phyloP scores from a whole-genome alignment of 2,113 vertebrate genomes.

The Tenrec ecaudatus region DNA sequence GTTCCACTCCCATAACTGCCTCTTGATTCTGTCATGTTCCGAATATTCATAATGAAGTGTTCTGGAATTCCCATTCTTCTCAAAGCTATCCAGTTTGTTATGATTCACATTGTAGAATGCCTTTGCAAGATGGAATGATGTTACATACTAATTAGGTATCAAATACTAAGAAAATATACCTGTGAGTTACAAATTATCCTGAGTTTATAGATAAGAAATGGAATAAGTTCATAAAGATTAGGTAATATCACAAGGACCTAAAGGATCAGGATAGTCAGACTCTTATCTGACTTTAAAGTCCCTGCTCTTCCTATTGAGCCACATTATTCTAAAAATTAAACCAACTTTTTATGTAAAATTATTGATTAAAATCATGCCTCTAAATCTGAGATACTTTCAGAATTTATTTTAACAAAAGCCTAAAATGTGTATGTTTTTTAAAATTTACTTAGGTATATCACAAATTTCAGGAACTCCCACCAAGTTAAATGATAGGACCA shows the following conservation, averaged over 20 bases:
- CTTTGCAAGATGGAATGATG: background rate
- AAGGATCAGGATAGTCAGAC: background rate
- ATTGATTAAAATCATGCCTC: background rate
- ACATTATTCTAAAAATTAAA: background rate
- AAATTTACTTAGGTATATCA: too few relatives aligned
- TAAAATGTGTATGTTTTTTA: background rate
- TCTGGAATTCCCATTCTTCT: too few relatives aligned
- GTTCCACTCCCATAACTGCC: too few relatives aligned
- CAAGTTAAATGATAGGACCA: slow-evolving; percentile 9
- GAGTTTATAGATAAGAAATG: background rate
- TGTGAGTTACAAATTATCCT: background rate
- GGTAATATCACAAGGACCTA: background rate
- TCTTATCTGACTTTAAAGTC: background rate
- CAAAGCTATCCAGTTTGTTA: too few relatives aligned
- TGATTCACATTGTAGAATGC: too few relatives aligned
- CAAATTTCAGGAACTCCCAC: background rate
- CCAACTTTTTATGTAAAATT: background rate
- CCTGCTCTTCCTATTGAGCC: background rate
- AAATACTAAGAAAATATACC: slow-evolving; percentile 41
- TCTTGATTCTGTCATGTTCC: too few relatives aligned
- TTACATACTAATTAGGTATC: background rate
- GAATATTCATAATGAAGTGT: too few relatives aligned
- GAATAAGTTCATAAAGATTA: slow-evolving; percentile 3
- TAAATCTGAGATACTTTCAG: background rate
- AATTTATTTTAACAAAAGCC: background rate